A percentile compares a stretch with the other conserved stretches of the same genome.
phyloP scores from a whole-genome alignment of 2,888 invertebrate species.

The Noctua pronuba region DNA sequence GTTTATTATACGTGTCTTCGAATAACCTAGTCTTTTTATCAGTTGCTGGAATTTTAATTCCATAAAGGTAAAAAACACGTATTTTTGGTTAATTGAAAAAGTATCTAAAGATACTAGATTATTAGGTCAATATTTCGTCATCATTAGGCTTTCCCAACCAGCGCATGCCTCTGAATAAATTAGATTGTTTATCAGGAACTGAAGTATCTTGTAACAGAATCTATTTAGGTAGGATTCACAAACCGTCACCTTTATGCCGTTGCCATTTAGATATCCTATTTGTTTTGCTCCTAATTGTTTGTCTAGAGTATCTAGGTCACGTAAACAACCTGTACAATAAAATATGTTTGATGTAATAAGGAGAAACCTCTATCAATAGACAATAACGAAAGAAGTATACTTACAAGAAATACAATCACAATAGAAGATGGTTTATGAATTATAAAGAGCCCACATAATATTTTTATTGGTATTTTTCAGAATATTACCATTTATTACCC shows the following conservation, averaged over 20 bases:
- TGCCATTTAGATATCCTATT: not conserved
- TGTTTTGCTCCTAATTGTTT: not conserved
- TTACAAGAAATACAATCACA: conserved; percentile 17
- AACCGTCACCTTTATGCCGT: not conserved
- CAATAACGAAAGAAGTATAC: conserved; percentile 14
- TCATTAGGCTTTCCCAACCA: conserved; percentile 1
- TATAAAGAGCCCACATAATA: not conserved
- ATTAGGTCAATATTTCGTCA: conserved; percentile 11
- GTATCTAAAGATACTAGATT: not conserved
- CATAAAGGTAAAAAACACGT: not conserved
- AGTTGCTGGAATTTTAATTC: not conserved
- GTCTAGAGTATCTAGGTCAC: not conserved
- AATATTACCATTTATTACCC: conserved; percentile 1
- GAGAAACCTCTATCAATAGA: conserved; percentile 1
- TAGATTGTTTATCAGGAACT: conserved; percentile 10
- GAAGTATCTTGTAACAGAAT: not conserved
- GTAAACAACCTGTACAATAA: not conserved
- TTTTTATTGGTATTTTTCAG: not conserved
- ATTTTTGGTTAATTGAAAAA: not conserved
- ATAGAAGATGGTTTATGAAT: conserved; percentile 29
- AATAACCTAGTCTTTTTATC: not conserved
- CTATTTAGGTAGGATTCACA: not conserved
- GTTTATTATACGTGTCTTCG: not conserved
- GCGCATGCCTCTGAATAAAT: conserved; percentile 42
- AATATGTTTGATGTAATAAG: not conserved